Evolutionary conservation across 1,140 invertebrate genomes (phyloP).

Genomic region (Fopius arisanus): DNA sequence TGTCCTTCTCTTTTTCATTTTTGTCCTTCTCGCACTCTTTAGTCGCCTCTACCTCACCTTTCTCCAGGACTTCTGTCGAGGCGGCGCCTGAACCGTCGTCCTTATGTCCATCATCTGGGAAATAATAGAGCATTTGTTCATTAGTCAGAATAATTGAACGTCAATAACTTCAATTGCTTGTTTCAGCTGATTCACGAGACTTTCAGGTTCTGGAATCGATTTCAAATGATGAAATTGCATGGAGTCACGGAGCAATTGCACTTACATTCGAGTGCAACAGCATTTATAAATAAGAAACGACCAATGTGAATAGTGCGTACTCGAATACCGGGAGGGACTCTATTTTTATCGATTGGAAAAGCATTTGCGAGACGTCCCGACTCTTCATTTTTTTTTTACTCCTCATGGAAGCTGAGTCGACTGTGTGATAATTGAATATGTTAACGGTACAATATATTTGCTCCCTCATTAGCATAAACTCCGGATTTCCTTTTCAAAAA

Average conservation of each 20-base stretch:
- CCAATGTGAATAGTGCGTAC: constrained; percentile 59
- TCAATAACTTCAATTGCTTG: no score
- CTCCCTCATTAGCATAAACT: not conserved
- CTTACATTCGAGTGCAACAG: constrained; percentile 45
- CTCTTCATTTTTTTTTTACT: not conserved
- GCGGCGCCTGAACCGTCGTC: constrained; percentile 45
- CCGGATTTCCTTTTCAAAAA: not conserved
- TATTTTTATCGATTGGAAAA: constrained; percentile 57
- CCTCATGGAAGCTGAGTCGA: not conserved
- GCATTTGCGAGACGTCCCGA: constrained; percentile 18
- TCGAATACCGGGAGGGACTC: constrained; percentile 50
- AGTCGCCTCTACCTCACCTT: constrained; percentile 66
- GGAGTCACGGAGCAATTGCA: constrained; percentile 32
- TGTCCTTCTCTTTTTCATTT: constrained; percentile 45
- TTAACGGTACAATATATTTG: not conserved
- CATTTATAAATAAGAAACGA: constrained; percentile 59
- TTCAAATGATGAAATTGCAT: not conserved
- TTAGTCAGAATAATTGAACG: no score
- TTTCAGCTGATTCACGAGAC: no score
- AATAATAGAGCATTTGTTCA: constrained; percentile 18
- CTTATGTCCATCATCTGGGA: constrained; percentile 50
- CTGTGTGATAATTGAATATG: not conserved
- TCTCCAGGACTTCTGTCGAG: constrained; percentile 59
- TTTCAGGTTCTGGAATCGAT: no score
- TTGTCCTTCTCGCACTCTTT: constrained; percentile 63